A percentile compares a stretch with the other conserved stretches of the same genome.
Evolutionary conservation across 2,113 vertebrate genomes (phyloP).

Genomic region (Gobius niger): DNA sequence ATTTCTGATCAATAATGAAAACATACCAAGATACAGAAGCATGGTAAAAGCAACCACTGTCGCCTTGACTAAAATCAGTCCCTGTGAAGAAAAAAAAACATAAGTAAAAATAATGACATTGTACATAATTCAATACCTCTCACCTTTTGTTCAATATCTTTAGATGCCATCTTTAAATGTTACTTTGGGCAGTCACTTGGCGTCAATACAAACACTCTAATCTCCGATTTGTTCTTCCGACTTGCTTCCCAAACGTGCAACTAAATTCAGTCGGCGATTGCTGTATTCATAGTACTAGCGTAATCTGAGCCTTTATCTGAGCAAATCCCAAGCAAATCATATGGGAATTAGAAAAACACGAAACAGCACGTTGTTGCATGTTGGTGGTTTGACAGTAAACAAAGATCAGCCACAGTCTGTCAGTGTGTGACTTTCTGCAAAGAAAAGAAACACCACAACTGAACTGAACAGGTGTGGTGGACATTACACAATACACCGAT

Average conservation of each 20-base stretch:
- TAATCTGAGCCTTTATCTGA: conserved; percentile 25
- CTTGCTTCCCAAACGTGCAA: neutral
- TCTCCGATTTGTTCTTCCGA: conserved; percentile 15
- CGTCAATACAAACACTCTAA: neutral
- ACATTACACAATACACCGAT: no score
- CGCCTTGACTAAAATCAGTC: neutral
- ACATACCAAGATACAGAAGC: conserved; percentile 1
- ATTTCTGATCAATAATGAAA: neutral
- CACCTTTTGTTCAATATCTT: neutral
- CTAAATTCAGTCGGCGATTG: conserved; percentile 13
- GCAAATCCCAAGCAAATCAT: conserved; percentile 47
- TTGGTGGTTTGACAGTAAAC: conserved; percentile 36
- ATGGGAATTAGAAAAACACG: conserved; percentile 32
- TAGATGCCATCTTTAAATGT: neutral
- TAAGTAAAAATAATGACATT: no score
- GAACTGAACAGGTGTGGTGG: conserved; percentile 12
- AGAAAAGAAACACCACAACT: conserved; percentile 17
- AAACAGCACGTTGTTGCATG: conserved; percentile 30
- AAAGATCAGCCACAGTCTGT: conserved; percentile 26
- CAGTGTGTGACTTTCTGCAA: conserved; percentile 37
- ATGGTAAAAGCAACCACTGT: neutral
- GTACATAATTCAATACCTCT: neutral
- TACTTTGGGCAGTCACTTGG: neutral
- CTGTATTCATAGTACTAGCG: conserved; percentile 33
- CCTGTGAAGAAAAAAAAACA: neutral